A percentile compares a stretch with the other conserved stretches of the same genome.
phyloP scores from a whole-genome alignment of 2,113 vertebrate species.

The Aix galericulata region DNA sequence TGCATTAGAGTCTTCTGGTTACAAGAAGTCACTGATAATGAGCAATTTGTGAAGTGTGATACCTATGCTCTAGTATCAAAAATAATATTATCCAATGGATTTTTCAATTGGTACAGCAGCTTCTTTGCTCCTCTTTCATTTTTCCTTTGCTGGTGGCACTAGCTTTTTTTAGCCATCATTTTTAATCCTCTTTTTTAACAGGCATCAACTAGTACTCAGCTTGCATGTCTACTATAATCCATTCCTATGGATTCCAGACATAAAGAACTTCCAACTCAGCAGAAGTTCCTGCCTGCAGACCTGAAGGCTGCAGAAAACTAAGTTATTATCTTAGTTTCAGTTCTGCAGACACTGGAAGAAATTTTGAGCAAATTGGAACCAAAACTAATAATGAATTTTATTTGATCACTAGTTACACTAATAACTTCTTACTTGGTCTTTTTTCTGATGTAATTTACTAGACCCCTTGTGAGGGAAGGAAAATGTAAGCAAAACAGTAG shows the following conservation, averaged over 20 bases:
- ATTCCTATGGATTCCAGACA: neutral
- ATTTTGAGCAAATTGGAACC: neutral
- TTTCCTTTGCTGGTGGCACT: slow-evolving; percentile 7
- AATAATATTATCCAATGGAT: slow-evolving; percentile 11
- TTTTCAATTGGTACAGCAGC: slow-evolving; percentile 17
- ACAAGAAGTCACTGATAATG: slow-evolving; percentile 12
- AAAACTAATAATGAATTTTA: neutral
- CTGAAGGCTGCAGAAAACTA: slow-evolving; percentile 11
- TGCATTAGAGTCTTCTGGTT: neutral
- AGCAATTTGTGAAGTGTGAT: slow-evolving; percentile 38
- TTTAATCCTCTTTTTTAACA: slow-evolving; percentile 46
- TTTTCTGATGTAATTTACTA: neutral
- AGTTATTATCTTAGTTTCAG: neutral
- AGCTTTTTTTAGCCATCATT: slow-evolving; percentile 39
- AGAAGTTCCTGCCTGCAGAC: slow-evolving; percentile 2
- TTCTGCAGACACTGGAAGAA: neutral
- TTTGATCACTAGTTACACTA: neutral
- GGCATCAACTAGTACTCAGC: slow-evolving; percentile 10
- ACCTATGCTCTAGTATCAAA: neutral
- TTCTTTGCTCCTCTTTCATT: slow-evolving; percentile 19
- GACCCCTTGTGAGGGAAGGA: neutral
- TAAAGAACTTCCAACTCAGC: neutral
- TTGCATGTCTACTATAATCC: neutral
- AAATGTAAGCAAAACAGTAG: neutral
- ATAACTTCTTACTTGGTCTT: neutral